Evolutionary conservation across 2,888 invertebrate species (phyloP).

Genomic region (Phengaris arion): DNA sequence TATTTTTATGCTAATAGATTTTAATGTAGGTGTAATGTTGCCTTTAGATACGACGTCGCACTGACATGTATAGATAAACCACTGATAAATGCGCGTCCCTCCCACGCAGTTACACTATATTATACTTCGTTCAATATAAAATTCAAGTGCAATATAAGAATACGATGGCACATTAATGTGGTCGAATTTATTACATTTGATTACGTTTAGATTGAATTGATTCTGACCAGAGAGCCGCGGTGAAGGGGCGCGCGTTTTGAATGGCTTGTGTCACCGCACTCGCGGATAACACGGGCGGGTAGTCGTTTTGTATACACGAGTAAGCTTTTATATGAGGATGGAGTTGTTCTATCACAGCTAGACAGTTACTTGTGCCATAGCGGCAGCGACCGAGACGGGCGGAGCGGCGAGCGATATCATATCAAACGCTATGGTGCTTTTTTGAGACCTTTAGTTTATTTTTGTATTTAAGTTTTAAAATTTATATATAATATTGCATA

Average conservation of each 20-base stretch:
- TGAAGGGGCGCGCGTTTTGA: background rate
- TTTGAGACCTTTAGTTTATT: background rate
- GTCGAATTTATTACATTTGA: too few species aligned
- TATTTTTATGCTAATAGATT: conserved; percentile 39
- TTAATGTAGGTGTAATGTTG: conserved; percentile 35
- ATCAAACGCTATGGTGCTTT: conserved; percentile 8
- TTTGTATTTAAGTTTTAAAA: background rate
- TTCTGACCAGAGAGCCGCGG: background rate
- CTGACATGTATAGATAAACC: conserved; percentile 29
- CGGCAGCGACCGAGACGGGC: conserved; percentile 7
- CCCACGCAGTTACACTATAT: conserved; percentile 27
- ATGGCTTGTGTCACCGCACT: background rate
- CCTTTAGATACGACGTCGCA: conserved; percentile 36
- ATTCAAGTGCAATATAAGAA: too few species aligned
- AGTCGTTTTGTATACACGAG: conserved; percentile 39
- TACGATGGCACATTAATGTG: too few species aligned
- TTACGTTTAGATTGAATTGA: too few species aligned
- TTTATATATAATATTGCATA: too few species aligned
- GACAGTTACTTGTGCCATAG: conserved; percentile 35
- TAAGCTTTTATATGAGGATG: conserved; percentile 40
- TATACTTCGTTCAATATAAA: too few species aligned
- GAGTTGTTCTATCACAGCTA: conserved; percentile 34
- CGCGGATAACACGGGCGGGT: conserved; percentile 36
- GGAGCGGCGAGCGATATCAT: conserved; percentile 6
- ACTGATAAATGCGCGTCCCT: conserved; percentile 33